Evolutionary conservation across 2,888 invertebrate genomes (phyloP), one percentile per base, ranked within the genome.

Genomic region (Nemotelus pantherinus): DNA sequence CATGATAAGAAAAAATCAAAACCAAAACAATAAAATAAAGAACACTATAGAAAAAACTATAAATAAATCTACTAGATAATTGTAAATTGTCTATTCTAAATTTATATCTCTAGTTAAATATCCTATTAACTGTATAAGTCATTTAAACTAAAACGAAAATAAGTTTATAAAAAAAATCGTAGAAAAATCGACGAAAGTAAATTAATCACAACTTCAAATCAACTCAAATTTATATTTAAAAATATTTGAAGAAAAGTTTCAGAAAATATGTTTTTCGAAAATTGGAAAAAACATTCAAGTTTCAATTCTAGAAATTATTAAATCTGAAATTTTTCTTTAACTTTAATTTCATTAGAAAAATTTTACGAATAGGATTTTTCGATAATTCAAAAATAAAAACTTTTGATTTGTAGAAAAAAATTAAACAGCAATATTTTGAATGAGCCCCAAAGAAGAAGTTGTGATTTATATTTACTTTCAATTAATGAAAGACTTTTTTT

Each of bases 391-490:
- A 25, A 25, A 25, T 25, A 25, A 25, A 25, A 25, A 25, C 25
- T 25, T 25, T 25, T 25, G 25, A 25, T 25, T 25, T 3, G 41
- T 50, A 10, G 9, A 41, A 48, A 25, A 68, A 47, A 68, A 39
- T 45, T 68, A 25, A 7, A 39, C 9, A n/a, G 50, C 25, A 25
- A 68, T 50, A 25, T 68, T 3, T 25, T 3, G n/a, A 3, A 60
- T 76, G 76, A 76, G 76, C 76, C 76, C 76, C 76, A 67, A 57
- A 47, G 25, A 65, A n/a, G 50, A 75, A 68, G 43, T 58, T 68
- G 68, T 68, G 77, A 77, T 58, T 57, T 2, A 9, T 48, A 43
- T 58, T 55, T 45, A 58, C 77, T 77, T 76, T 77, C 68, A 48
- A 43, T 2, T 58, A 48, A 65, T 58, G 25, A n/a, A 25, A 25